These are phyloP conservation scores for Hipparchia sbordonii DNA, from an alignment of 2,888 invertebrate genomes.

Conservation along the genomic window DNA sequence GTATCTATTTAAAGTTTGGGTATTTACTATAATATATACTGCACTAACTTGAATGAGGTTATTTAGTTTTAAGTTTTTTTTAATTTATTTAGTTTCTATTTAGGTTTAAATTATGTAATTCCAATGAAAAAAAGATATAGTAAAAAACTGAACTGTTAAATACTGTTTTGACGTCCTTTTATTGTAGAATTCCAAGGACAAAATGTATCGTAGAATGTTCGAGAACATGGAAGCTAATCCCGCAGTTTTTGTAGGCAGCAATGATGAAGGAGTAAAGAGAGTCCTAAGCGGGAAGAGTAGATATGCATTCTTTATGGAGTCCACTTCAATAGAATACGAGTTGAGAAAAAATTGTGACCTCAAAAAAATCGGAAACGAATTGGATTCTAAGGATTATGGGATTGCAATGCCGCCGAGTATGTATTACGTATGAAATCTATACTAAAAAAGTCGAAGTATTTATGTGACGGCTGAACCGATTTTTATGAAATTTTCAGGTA, in stretches of 20 bases:
- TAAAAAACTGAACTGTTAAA: background rate
- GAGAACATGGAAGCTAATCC: conserved; percentile 92
- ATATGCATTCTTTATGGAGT: conserved; percentile 99
- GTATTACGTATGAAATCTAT: conserved; percentile 75
- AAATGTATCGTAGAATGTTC: conserved; percentile 94
- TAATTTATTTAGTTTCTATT: too few relatives aligned
- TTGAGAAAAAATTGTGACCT: conserved; percentile 91
- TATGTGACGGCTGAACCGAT: too few relatives aligned
- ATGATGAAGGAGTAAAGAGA: conserved; percentile 92
- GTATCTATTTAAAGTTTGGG: too few relatives aligned
- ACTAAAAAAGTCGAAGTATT: background rate
- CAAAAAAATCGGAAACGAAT: conserved; percentile 89
- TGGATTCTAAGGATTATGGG: conserved; percentile 93
- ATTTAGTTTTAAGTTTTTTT: too few relatives aligned
- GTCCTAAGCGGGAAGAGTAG: conserved; percentile 81
- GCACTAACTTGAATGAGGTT: too few relatives aligned
- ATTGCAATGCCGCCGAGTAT: conserved; percentile 93
- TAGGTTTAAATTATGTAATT: too few relatives aligned
- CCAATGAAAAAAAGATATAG: background rate
- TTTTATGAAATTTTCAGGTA: too few relatives aligned
- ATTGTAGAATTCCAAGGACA: conserved; percentile 87
- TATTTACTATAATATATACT: too few relatives aligned
- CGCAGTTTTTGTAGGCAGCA: conserved; percentile 89
- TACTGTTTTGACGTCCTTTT: background rate
- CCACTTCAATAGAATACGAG: conserved; percentile 95